Percentiles rank a stretch among this genome's conserved stretches.
Evolutionary conservation across 2,888 invertebrate species (phyloP).

Genomic region (Serripes groenlandicus): DNA sequence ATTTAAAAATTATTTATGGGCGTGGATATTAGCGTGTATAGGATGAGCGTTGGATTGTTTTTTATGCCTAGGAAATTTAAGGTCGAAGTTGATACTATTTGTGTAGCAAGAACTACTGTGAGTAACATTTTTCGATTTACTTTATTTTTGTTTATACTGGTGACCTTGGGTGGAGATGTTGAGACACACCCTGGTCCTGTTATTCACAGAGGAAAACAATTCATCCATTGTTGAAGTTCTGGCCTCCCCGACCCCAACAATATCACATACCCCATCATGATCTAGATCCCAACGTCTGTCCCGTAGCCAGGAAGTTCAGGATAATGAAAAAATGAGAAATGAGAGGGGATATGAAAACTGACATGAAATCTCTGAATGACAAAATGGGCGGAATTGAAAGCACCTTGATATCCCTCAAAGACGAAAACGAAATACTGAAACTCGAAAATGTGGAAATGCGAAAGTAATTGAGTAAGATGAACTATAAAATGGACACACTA

Average conservation of each 20-base stretch:
- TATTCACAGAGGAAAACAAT: background rate
- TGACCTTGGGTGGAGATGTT: constrained; percentile 2
- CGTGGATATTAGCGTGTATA: too few relatives aligned
- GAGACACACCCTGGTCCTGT: background rate
- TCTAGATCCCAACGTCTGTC: too few relatives aligned
- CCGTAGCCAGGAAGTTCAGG: background rate
- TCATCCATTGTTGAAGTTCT: background rate
- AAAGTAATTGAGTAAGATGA: background rate
- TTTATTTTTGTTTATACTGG: too few relatives aligned
- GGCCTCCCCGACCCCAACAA: background rate
- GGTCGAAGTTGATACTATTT: too few relatives aligned
- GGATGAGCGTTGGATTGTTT: too few relatives aligned
- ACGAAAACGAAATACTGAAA: background rate
- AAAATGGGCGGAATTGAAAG: background rate
- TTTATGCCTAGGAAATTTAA: too few relatives aligned
- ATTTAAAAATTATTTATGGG: too few relatives aligned
- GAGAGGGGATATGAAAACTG: background rate
- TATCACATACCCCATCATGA: background rate
- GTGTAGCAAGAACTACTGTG: too few relatives aligned
- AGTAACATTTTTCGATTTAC: too few relatives aligned
- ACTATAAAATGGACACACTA: background rate
- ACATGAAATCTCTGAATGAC: background rate
- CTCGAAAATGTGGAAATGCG: background rate
- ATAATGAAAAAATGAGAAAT: background rate
- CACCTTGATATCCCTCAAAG: background rate